These are phyloP conservation scores for Oncorhynchus kisutch DNA, from an alignment of 2,113 vertebrate genomes.

Conservation along the genomic window DNA sequence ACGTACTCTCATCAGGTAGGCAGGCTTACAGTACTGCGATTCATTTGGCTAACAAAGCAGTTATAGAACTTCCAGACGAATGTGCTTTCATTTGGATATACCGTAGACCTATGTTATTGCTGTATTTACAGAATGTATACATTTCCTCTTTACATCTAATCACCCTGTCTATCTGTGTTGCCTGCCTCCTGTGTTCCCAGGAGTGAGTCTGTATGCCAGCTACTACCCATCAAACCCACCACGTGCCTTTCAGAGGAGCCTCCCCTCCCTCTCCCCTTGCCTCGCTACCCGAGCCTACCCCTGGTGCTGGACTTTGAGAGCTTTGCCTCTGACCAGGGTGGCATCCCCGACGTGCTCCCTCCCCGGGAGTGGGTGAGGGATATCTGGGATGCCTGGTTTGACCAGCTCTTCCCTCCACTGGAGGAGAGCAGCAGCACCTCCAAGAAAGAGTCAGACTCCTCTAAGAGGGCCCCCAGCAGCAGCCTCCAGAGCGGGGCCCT, in stretches of 20 bases:
- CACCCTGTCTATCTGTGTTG: background rate
- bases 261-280: background rate
- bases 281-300: constrained; percentile 55
- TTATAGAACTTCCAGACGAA: background rate
- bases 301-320: constrained; percentile 63
- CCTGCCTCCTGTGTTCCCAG: constrained; percentile 11
- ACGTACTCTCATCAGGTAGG: constrained; percentile 59
- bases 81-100: background rate
- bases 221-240: background rate
- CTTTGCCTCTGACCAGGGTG: constrained; percentile 46
- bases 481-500: background rate
- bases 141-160: background rate
- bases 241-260: background rate
- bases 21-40: too few relatives aligned
- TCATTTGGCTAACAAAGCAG: background rate
- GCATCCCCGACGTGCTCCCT: constrained; percentile 38
- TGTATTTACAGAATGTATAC: background rate
- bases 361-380: constrained; percentile 49
- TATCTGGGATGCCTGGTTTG: constrained; percentile 58
- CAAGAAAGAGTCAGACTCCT: background rate
- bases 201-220: constrained; percentile 27
- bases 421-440: background rate
- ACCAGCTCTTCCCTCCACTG: constrained; percentile 47
- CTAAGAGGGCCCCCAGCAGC: background rate
- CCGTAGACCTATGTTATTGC: background rate